Evolutionary conservation across 2,797 vertebrate species (phyloP).

Genomic region (Spheniscus humboldti): DNA sequence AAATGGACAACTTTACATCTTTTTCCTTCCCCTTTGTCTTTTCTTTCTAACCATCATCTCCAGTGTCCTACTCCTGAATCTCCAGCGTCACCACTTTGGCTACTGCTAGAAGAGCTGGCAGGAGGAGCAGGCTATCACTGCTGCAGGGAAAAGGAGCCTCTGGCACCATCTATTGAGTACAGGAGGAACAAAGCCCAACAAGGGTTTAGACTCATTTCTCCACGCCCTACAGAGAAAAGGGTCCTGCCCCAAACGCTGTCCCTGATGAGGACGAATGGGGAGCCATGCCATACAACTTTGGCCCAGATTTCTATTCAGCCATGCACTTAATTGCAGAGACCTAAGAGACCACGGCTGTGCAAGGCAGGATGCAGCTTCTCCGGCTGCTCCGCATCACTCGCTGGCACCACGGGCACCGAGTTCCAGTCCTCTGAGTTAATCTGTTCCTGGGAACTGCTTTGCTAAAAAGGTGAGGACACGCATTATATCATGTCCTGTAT

Average conservation of each 20-base stretch:
- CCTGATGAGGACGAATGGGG: background rate
- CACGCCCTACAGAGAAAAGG: background rate
- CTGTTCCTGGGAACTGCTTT: background rate
- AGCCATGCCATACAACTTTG: background rate
- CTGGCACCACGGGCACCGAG: background rate
- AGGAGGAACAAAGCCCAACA: constrained; percentile 22
- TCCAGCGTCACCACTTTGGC: background rate
- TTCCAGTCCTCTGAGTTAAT: background rate
- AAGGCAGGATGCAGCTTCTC: background rate
- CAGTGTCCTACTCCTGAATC: background rate
- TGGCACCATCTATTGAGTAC: constrained; percentile 61
- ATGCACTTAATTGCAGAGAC: background rate
- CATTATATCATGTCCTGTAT: background rate
- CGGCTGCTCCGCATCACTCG: rapidly evolving
- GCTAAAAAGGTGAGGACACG: background rate
- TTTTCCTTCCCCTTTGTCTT: background rate
- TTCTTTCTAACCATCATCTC: background rate
- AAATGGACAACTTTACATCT: rapidly evolving
- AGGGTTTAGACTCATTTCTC: background rate
- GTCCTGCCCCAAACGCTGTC: background rate
- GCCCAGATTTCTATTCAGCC: background rate
- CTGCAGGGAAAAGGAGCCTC: constrained; percentile 38
- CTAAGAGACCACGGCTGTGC: background rate
- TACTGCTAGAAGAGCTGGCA: background rate
- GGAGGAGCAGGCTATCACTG: background rate